A percentile compares a stretch with the other conserved stretches of the same genome.
phyloP scores from a whole-genome alignment of 92 coral and sea anemone genomes.

The Parazoanthus darwini region DNA sequence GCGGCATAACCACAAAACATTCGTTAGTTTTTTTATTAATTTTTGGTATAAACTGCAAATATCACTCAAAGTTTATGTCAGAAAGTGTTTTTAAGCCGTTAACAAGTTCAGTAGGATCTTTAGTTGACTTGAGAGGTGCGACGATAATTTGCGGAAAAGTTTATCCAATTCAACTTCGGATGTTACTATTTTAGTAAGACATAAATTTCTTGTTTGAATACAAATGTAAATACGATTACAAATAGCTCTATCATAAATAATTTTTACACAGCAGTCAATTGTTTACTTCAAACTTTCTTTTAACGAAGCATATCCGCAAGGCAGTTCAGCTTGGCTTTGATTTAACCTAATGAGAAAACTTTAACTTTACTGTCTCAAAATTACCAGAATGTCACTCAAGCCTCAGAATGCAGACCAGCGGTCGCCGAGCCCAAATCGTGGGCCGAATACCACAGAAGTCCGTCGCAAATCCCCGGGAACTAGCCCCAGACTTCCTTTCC shows the following conservation, averaged over 20 bases:
- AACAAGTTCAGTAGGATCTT: not conserved
- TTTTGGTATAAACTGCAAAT: not conserved
- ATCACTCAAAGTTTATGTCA: not conserved
- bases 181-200: not conserved
- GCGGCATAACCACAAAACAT: not conserved
- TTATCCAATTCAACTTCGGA: not conserved
- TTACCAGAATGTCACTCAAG: constrained; percentile 10
- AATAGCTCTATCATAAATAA: no score
- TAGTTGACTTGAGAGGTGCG: not conserved
- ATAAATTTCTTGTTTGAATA: no score
- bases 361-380: not conserved
- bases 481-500: constrained; percentile 27
- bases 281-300: no score
- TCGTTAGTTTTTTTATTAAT: not conserved
- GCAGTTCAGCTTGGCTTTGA: no score
- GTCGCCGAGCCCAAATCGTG: constrained; percentile 26
- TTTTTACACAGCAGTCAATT: no score
- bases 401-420: constrained; percentile 11
- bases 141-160: not conserved
- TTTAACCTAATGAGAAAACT: not conserved
- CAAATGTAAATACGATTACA: no score
- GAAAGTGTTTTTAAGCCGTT: not conserved
- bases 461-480: not conserved
- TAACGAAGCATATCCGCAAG: no score
- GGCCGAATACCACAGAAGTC: not conserved